phyloP scores from a whole-genome alignment of 2,797 vertebrate species.

The Poeciliopsis gracilis region DNA sequence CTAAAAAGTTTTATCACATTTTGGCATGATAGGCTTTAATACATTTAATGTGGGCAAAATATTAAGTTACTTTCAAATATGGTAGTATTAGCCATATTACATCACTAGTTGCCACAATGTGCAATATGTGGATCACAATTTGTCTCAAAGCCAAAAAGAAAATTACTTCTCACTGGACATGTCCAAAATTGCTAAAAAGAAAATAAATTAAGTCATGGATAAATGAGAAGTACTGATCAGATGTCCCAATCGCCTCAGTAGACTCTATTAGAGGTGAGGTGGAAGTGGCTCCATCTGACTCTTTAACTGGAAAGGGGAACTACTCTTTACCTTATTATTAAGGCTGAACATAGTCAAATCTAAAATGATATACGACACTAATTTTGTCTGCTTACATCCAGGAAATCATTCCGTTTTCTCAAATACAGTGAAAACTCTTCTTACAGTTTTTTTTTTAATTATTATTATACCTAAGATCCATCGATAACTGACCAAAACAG shows the following conservation, averaged over 20 bases:
- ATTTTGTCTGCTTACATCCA: not conserved
- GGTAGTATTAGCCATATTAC: too few relatives aligned
- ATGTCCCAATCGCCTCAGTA: not conserved
- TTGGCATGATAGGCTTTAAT: too few relatives aligned
- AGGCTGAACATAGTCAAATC: not conserved
- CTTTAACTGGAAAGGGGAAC: not conserved
- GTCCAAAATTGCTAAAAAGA: too few relatives aligned
- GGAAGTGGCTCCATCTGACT: not conserved
- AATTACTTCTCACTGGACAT: too few relatives aligned
- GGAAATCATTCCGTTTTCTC: not conserved
- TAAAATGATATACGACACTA: not conserved
- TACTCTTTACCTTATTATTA: not conserved
- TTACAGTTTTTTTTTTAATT: too few relatives aligned
- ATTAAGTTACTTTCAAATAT: too few relatives aligned
- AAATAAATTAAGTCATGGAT: not conserved
- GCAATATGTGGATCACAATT: too few relatives aligned
- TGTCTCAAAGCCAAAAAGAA: too few relatives aligned
- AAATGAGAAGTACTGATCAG: not conserved
- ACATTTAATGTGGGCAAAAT: too few relatives aligned
- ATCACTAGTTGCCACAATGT: too few relatives aligned
- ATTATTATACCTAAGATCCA: too few relatives aligned
- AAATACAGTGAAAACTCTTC: too few relatives aligned
- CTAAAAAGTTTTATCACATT: not conserved
- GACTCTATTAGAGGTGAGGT: not conserved
- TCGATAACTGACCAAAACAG: not conserved